Conservation (phyloP, 2,113 vertebrate species). For the Psophia crepitans region DNA sequence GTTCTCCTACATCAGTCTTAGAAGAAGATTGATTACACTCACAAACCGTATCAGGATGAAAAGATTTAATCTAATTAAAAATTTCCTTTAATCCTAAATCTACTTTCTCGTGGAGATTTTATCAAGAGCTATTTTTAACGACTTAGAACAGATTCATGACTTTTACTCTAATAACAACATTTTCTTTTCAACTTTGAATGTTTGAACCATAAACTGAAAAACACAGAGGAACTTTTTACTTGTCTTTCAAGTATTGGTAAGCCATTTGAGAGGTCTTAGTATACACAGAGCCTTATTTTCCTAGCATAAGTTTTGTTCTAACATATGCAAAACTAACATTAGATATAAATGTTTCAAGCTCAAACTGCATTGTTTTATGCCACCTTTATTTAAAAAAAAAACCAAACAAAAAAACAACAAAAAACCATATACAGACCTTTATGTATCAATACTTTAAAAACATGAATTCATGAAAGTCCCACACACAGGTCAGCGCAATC, state of each 20-base stretch:
- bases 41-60: neutral
- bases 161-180: neutral
- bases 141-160: neutral
- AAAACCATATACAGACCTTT: neutral
- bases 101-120: neutral
- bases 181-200: neutral
- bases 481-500: too few species aligned
- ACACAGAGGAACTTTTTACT: neutral
- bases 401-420: too few species aligned
- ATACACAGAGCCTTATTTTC: neutral
- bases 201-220: neutral
- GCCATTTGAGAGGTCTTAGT: neutral
- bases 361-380: neutral
- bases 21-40: neutral
- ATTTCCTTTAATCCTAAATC: conserved; percentile 22
- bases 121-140: neutral
- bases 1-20: neutral
- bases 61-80: conserved; percentile 32
- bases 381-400: neutral
- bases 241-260: neutral
- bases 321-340: neutral
- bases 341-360: neutral
- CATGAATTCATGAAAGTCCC: neutral
- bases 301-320: neutral
- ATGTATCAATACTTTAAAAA: neutral